Base-by-base conservation (phyloP, 1,140 invertebrate genomes). In the Brachionus rubens region DNA sequence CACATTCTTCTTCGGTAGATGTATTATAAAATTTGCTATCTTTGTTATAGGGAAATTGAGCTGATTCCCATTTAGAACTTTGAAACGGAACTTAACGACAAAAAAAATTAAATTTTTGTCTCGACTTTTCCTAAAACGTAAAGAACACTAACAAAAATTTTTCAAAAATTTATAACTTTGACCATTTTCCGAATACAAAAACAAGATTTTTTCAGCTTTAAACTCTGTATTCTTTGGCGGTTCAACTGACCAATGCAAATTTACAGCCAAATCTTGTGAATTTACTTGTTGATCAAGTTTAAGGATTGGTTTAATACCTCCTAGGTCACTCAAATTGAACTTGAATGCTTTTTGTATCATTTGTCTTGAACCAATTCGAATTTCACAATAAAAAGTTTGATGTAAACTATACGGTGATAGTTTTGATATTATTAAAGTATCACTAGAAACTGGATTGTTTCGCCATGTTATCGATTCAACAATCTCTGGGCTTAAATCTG, bases 341-440 rank as follows among this genome's bases (percentile, higher is more conserved):
- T 46, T 72, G 24, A 72, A 72, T 19, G 68, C 46, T 54, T 72
- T 72, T 48, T 72, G 68, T 16, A 72, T 72, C 68, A 72, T 72
- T 52, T 41, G 43, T 5, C 21, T 40, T 10, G 36, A 48, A 40
- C 46, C 36, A 4, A 50, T 40, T 21, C 68, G 43, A 50, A 72
- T 72, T 50, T 72, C 68, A 24, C 68, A 72, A 33, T 14, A 72
- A 72, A 50, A 72, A 28, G 68, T 50, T 40, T 72, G 46, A 21
- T 72, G 68, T 6, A 72, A 21, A 54, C 50, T 72, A 19, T 30
- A 40, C 16, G 36, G 46, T 16, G 43, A 26, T 19, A 72, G 30
- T 40, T 21, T 24, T 24, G n/a, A 2, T 21, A 72, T 33, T 4
- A 14, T 28, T 1, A 72, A 30, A 40, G 16, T 36, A n/a, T 72